Base-by-base conservation (phyloP, 1,140 invertebrate species). In the Lordiphosa stackelbergi region DNA sequence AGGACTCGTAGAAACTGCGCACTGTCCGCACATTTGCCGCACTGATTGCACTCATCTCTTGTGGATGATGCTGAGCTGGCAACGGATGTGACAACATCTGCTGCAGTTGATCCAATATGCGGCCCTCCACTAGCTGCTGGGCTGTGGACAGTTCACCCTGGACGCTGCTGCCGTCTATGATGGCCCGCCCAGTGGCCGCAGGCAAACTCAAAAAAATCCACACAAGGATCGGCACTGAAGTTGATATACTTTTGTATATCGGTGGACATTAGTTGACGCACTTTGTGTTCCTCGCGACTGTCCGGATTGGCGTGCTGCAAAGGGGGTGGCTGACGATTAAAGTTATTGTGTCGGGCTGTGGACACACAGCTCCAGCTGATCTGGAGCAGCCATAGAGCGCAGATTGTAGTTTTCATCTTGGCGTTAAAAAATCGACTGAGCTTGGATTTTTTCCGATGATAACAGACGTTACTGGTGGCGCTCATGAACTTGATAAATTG, bases 181-280 rank as follows among this genome's bases (percentile, higher is more conserved):
- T 61, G 49, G 0, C 49, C 35, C 0, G 41, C 95, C 93, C 84
- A 94, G 96, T 79, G 61, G 7, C 79, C 79, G 12, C 79, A 84
- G 31, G 79, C 79, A 19, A 72, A 84, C 16, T 94, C 91, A 86
- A 96, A 97, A 87, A 97, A 98, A 87, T 98, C 95, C 2, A 93
- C 88, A 85, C 96, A 98, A 1, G 96, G 96, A 88, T 97, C 91
- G 0, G 90, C 91, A 22, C 85, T 89, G 2, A 81, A 86, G 71
- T 97, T 94, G 93, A 97, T 96, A 69, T 93, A 94, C 62, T 91
- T 90, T 53, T 89, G 88, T 91, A 95, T 94, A 55, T 93, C 90
- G 57, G 89, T 88, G 2, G 69, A 40, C 37, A 78, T 74, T 31
- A 9, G 28, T 4, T 55, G 56, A 4, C 77, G 77, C 11, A 56